Percentiles rank a stretch among this genome's conserved stretches.
Conservation (phyloP, 2,113 vertebrate genomes). For the Ceratotherium simum region DNA sequence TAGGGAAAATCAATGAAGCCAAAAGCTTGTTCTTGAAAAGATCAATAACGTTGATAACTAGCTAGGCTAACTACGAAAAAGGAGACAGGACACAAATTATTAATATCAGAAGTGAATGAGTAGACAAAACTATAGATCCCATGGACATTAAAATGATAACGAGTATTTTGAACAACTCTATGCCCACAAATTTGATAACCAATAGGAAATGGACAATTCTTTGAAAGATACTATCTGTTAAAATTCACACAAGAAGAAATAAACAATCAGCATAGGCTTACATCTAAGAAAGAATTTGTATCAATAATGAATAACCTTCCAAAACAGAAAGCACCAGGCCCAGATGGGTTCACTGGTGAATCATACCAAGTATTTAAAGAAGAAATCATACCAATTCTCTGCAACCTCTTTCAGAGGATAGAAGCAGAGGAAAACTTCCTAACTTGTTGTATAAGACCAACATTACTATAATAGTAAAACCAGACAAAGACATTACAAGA, state of each 20-base stretch:
- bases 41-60: background rate
- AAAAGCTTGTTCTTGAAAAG: background rate
- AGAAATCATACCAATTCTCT: background rate
- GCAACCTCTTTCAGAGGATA: background rate
- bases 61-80: background rate
- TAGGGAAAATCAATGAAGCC: background rate
- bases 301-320: background rate
- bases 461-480: background rate
- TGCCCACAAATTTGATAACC: background rate
- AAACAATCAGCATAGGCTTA: background rate
- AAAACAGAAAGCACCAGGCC: background rate
- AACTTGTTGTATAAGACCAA: background rate
- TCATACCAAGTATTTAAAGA: background rate
- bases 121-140: background rate
- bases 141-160: background rate
- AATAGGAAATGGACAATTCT: background rate
- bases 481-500: background rate
- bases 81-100: background rate
- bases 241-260: background rate
- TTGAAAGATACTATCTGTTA: background rate
- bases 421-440: background rate
- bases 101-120: background rate
- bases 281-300: background rate
- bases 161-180: background rate
- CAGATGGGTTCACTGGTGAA: background rate